phyloP scores from a whole-genome alignment of 2,113 vertebrate species.

The Pangasianodon gigas region DNA sequence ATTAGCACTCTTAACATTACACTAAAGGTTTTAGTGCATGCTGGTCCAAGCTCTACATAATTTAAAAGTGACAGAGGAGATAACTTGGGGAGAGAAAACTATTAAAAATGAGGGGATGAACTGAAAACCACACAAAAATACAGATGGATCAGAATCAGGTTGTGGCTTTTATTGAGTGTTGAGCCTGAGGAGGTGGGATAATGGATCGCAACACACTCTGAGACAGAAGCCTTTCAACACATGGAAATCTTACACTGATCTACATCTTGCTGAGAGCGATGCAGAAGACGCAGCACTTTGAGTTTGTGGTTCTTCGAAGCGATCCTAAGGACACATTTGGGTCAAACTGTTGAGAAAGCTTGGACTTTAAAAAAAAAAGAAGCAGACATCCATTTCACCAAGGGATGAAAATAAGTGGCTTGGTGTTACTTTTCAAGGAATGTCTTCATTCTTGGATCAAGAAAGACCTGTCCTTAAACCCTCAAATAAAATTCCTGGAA shows the following conservation, averaged over 20 bases:
- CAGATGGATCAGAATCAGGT: slow-evolving; percentile 10
- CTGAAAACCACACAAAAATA: slow-evolving; percentile 20
- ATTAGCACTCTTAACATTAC: not conserved
- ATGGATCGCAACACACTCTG: not conserved
- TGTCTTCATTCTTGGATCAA: not conserved
- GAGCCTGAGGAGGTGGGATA: slow-evolving; percentile 21
- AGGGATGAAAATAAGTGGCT: slow-evolving; percentile 5
- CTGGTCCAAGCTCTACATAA: not conserved
- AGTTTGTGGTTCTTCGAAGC: not conserved
- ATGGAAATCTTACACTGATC: slow-evolving; percentile 30
- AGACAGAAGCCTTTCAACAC: slow-evolving; percentile 30
- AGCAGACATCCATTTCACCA: not conserved
- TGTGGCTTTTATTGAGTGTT: slow-evolving; percentile 38
- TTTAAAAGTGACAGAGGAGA: not conserved
- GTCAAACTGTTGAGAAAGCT: not conserved
- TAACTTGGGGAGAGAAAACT: not conserved
- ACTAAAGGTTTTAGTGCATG: not conserved
- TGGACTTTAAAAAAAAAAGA: not conserved
- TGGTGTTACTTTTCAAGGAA: slow-evolving; percentile 6
- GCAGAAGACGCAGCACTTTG: slow-evolving; percentile 5
- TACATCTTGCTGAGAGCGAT: slow-evolving; percentile 15
- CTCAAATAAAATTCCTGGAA: slow-evolving; percentile 1
- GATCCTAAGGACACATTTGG: slow-evolving; percentile 2
- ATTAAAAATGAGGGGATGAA: slow-evolving; percentile 10
- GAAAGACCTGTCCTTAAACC: not conserved